phyloP scores from a whole-genome alignment of 2,113 vertebrate species.

The Salvator merianae region DNA sequence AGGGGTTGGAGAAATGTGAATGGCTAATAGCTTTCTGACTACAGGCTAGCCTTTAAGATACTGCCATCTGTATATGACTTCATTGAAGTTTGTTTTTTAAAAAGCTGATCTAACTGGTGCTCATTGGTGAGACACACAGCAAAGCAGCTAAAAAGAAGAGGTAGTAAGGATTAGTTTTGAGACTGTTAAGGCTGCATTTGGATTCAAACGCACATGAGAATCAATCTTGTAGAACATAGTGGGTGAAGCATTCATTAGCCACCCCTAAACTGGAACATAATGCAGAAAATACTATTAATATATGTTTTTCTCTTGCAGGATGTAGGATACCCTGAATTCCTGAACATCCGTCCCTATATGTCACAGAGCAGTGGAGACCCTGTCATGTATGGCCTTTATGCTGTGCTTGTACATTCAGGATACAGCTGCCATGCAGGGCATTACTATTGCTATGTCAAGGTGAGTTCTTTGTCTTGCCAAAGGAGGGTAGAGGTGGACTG shows the following conservation, averaged over 20 bases:
- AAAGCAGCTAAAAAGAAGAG: too few species aligned
- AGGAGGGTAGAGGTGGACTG: background rate
- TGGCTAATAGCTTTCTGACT: background rate
- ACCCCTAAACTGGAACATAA: too few species aligned
- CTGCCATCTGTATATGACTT: background rate
- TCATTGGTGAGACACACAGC: too few species aligned
- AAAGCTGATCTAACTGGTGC: background rate
- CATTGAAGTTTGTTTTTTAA: background rate
- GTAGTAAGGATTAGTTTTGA: background rate
- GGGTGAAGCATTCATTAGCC: too few species aligned
- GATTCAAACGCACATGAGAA: too few species aligned
- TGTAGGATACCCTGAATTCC: slow-evolving; percentile 89
- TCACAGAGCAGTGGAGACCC: slow-evolving; percentile 87
- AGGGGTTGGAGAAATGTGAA: background rate
- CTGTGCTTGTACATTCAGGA: slow-evolving; percentile 94
- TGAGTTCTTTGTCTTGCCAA: slow-evolving; percentile 39
- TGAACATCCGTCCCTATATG: slow-evolving; percentile 94
- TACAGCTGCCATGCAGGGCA: slow-evolving; percentile 94
- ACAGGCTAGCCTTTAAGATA: background rate
- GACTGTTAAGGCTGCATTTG: background rate
- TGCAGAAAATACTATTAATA: too few species aligned
- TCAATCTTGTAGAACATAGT: too few species aligned
- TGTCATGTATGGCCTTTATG: slow-evolving; percentile 88
- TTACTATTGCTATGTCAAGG: slow-evolving; percentile 98
- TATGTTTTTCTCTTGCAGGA: slow-evolving; percentile 74